Base-by-base conservation (phyloP, 1,140 invertebrate genomes). In the Drosophila guanche region DNA sequence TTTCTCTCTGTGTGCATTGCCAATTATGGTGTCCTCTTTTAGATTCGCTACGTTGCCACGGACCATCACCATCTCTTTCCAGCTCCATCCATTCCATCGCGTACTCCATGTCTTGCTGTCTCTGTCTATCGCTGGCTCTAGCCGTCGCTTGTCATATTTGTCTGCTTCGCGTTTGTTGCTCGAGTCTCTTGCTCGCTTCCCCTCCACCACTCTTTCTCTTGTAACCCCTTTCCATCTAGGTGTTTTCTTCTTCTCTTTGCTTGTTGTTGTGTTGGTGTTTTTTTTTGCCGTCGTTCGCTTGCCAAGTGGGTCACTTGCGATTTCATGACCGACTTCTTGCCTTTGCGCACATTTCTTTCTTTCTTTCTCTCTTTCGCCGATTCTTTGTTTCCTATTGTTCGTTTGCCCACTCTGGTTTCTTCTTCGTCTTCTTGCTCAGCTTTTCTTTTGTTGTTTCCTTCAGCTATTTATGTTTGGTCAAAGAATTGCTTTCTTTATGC, bases 21-120 rank as follows among this genome's bases (percentile, higher is more conserved):
- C 81, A 83, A 86, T 88, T 88, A 86, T 86, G 81, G 83, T 86
- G 81, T 88, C 83, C 81, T 86, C 81, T 59, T 88, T 86, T 83
- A 83, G 85, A 86, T 88, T 79, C 57, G 77, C 73, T 72, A 75
- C 74, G 68, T 52, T 81, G 60, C 71, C 55, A 57, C 61, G 45
- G 48, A 37, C 47, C 25, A 12, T 67, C 60, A 27, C 29, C 10
- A 37, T 37, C 33, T 37, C 33, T 4, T 12, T 37, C 33, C 33
- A 12, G 33, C 33, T 12, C 33, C 33, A 37, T 37, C 33, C 33
- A 37, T 37, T 37, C 33, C 33, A 37, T 37, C 10, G 33, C 33
- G 33, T 10, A 20, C 16, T 1, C 33, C 33, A 12, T 12, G 33
- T 62, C 46, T 51, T 42, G 53, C 23, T 23, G 25, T 25, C 42